phyloP scores from a whole-genome alignment of 2,888 invertebrate genomes.

The Kryphioiulus occultus region DNA sequence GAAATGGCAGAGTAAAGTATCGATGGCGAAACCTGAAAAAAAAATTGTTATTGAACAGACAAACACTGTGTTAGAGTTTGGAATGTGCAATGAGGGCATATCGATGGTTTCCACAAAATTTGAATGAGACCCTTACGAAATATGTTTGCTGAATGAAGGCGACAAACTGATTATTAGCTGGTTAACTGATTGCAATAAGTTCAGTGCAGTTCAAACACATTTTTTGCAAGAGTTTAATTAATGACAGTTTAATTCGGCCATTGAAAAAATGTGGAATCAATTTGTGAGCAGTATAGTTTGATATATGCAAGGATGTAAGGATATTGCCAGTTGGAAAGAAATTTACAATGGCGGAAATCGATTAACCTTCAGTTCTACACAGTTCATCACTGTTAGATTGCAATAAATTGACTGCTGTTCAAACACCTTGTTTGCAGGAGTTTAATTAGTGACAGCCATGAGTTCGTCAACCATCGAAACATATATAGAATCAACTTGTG shows the following conservation, averaged over 20 bases:
- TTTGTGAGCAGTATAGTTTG: too few species aligned
- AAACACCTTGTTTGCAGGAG: too few species aligned
- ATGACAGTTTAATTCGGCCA: too few species aligned
- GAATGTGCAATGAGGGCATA: background rate
- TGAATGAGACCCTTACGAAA: background rate
- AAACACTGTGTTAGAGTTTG: background rate
- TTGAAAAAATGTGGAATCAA: too few species aligned
- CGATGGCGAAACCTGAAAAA: background rate
- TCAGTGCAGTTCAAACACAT: too few species aligned
- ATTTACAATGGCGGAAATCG: too few species aligned
- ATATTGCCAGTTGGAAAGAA: background rate
- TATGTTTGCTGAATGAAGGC: background rate
- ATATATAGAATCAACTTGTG: too few species aligned
- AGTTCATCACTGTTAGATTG: too few species aligned
- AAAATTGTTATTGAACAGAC: background rate
- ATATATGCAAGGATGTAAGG: background rate
- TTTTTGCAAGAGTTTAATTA: background rate
- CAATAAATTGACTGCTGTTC: too few species aligned
- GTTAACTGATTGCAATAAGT: background rate
- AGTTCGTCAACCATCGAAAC: too few species aligned
- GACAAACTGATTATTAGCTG: conserved; percentile 27
- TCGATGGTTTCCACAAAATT: background rate
- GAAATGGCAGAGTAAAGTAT: conserved; percentile 33
- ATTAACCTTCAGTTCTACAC: too few species aligned
- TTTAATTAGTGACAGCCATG: too few species aligned